A percentile compares a stretch with the other conserved stretches of the same genome.
Evolutionary conservation across 2,888 invertebrate species (phyloP).

Genomic region (Abrostola tripartita): DNA sequence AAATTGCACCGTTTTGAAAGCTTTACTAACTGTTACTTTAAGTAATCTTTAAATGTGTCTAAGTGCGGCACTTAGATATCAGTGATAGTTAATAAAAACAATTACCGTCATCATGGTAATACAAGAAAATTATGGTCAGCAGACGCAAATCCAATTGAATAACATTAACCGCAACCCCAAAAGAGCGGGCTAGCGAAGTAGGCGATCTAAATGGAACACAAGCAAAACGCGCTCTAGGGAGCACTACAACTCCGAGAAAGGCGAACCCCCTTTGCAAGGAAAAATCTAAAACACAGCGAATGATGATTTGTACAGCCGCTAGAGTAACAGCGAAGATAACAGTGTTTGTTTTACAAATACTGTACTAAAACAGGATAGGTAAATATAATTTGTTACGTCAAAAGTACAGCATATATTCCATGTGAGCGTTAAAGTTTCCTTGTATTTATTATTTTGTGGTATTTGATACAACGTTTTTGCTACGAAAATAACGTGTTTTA

Average conservation of each 20-base stretch:
- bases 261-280: conserved; percentile 43
- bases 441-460: not conserved
- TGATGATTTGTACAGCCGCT: conserved; percentile 30
- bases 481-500: not conserved
- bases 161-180: conserved; percentile 56
- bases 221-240: conserved; percentile 64
- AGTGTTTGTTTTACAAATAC: conserved; percentile 34
- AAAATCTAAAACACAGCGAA: conserved; percentile 35
- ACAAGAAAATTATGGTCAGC: conserved; percentile 12
- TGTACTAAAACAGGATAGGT: conserved; percentile 42
- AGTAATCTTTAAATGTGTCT: too few species aligned
- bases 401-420: not conserved
- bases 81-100: conserved; percentile 18
- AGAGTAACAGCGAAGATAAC: conserved; percentile 32
- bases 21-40: too few species aligned
- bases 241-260: conserved; percentile 55
- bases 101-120: conserved; percentile 12
- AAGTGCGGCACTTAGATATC: conserved; percentile 22
- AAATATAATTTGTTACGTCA: conserved; percentile 41
- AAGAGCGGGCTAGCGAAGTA: conserved; percentile 28
- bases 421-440: not conserved
- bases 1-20: too few species aligned
- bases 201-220: conserved; percentile 50
- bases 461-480: not conserved
- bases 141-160: conserved; percentile 9